Conservation (phyloP, 2,113 vertebrate species). For the Erpornis zantholeuca region DNA sequence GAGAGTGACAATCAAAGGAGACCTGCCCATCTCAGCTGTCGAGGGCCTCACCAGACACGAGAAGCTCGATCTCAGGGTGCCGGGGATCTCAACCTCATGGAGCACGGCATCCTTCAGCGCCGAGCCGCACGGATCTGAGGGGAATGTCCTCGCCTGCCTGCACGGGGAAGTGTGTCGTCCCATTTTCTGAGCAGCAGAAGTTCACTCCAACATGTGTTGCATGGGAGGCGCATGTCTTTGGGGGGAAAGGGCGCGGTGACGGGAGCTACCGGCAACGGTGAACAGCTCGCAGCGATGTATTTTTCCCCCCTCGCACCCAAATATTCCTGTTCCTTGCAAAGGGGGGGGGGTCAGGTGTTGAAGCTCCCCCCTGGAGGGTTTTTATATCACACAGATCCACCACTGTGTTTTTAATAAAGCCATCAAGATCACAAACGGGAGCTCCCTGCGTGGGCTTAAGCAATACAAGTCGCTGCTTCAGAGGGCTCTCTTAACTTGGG, state of each 20-base stretch:
- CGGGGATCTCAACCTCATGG: not conserved
- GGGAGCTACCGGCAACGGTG: not conserved
- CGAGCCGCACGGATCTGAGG: not conserved
- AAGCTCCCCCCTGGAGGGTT: not conserved
- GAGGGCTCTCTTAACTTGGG: not conserved
- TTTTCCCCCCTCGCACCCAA: not conserved
- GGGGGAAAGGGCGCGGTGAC: not conserved
- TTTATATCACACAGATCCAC: not conserved
- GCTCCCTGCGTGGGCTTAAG: not conserved
- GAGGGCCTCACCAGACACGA: not conserved
- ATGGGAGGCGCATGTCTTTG: not conserved
- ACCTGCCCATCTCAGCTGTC: accelerated
- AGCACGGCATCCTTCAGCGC: not conserved
- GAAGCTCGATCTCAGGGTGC: not conserved
- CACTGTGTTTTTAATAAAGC: constrained; percentile 43
- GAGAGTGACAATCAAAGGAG: not conserved
- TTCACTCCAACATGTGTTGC: constrained; percentile 42
- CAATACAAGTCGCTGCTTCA: constrained; percentile 10
- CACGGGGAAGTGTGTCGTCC: not conserved
- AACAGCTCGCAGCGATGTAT: not conserved
- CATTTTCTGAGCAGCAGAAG: not conserved
- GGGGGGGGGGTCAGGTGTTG: constrained; percentile 25
- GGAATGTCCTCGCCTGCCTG: not conserved
- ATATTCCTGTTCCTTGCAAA: not conserved
- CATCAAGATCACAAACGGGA: constrained; percentile 18